Percentiles rank a stretch among this genome's conserved stretches.
Evolutionary conservation across 2,113 vertebrate genomes (phyloP).

Genomic region (Spea bombifrons): DNA sequence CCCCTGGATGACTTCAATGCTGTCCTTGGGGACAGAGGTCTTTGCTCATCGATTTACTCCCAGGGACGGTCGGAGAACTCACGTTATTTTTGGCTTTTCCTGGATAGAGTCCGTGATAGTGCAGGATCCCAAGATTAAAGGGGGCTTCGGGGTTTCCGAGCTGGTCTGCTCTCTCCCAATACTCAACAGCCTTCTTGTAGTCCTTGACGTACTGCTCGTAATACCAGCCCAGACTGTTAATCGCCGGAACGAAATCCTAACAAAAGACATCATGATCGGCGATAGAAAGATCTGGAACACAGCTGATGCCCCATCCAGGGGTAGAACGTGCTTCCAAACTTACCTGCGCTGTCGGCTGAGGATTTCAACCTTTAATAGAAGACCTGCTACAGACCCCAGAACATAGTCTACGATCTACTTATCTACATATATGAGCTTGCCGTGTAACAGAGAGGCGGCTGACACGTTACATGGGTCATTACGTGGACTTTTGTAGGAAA

Average conservation of each 20-base stretch:
- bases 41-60: too few relatives aligned
- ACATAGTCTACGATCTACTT: too few relatives aligned
- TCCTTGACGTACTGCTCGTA: conserved; percentile 66
- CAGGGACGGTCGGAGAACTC: neutral
- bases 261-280: neutral
- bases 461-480: neutral
- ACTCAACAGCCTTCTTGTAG: conserved; percentile 62
- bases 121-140: conserved; percentile 69
- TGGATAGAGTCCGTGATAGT: conserved; percentile 67
- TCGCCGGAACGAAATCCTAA: conserved; percentile 69
- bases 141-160: conserved; percentile 65
- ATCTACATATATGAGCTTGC: too few relatives aligned
- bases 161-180: conserved; percentile 69
- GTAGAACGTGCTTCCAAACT: too few relatives aligned
- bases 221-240: conserved; percentile 75
- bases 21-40: too few relatives aligned
- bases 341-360: too few relatives aligned
- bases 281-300: neutral
- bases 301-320: neutral
- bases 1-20: too few relatives aligned
- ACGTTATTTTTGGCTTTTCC: conserved; percentile 60
- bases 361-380: too few relatives aligned
- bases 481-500: neutral
- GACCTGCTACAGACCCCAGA: too few relatives aligned
- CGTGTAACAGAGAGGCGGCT: neutral